A percentile compares a stretch with the other conserved stretches of the same genome.
These are phyloP conservation scores for Megalurothrips usitatus DNA, from an alignment of 2,888 invertebrate genomes.

Conservation along the genomic window DNA sequence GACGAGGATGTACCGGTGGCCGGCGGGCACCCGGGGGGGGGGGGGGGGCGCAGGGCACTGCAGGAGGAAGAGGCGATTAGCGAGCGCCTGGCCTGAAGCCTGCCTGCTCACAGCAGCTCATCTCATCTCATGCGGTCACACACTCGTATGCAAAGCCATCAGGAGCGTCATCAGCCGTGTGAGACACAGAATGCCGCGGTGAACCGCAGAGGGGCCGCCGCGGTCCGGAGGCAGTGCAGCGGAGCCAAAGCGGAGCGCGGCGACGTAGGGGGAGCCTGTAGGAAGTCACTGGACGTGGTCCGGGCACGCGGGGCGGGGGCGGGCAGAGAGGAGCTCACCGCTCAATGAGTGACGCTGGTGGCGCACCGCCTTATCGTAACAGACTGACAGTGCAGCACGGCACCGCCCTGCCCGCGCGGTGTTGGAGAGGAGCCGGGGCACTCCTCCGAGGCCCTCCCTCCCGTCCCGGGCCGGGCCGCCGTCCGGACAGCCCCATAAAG, in stretches of 20 bases:
- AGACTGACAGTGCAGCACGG: too few species aligned
- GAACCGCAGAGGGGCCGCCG: neutral
- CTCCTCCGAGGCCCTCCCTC: too few species aligned
- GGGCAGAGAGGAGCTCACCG: neutral
- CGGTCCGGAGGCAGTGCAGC: neutral
- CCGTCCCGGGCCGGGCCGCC: too few species aligned
- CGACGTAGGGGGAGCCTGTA: neutral
- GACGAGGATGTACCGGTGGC: too few species aligned
- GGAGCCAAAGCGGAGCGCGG: neutral
- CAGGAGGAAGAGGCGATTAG: neutral
- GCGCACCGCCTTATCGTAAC: neutral
- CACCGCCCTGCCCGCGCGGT: too few species aligned
- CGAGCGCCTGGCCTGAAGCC: neutral
- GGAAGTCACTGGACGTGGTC: neutral
- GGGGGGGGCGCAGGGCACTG: neutral
- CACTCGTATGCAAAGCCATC: too few species aligned
- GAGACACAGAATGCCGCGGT: neutral
- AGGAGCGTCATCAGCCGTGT: neutral
- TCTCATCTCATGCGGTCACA: neutral
- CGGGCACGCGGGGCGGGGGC: neutral
- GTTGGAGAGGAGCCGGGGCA: too few species aligned
- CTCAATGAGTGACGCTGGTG: neutral
- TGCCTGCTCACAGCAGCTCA: neutral
- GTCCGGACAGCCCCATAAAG: too few species aligned
- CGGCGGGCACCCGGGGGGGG: too few species aligned